Evolutionary conservation across 2,797 vertebrate species (phyloP), one percentile per base, ranked within the genome.

Genomic region (Leptatherina wallacei): DNA sequence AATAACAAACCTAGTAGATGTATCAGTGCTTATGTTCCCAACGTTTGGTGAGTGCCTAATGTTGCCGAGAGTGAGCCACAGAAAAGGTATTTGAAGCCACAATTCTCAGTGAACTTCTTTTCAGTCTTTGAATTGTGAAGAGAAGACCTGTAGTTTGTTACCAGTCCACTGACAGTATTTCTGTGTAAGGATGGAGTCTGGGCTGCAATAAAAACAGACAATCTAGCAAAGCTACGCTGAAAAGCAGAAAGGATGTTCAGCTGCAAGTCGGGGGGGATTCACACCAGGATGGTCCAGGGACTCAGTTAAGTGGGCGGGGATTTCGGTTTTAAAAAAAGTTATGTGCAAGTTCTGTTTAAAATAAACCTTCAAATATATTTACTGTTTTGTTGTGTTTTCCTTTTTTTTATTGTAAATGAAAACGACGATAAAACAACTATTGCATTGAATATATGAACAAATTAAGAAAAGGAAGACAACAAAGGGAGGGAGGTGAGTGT

Each of bases 51-150:
- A 51, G 22, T 4, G 32, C 10, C 22, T 2, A 20, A 70, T 72
- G n/a, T 18, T 61, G 24, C 40, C 22, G 30, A 52, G 6, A 61
- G 33, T 18, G 8, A 70, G n/a, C 2, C 35, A 33, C 8, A 29
- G 24, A 55, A 61, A 51, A 65, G 10, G 33, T 49, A 16, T 55
- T 47, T 54, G n/a, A 56, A 70, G 44, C 33, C 18, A 57, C 56
- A n/a, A 24, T 51, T 78, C 35, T 63, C 16, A 18, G 22, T 33
- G 32, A 40, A 20, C 52, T 47, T 30, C 35, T 66, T 57, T 78
- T 73, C 55, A 71, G 79, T 81, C 84, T 82, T 89, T 82, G 77
- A 60, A 81, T 73, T 7, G 59, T 61, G 61, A 3, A 16, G 13
- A 4, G 3, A 30, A 59, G 7, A 42, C 30, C 24, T 55, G 14